Conservation (phyloP, 2,113 vertebrate genomes). For the Orycteropus afer region DNA sequence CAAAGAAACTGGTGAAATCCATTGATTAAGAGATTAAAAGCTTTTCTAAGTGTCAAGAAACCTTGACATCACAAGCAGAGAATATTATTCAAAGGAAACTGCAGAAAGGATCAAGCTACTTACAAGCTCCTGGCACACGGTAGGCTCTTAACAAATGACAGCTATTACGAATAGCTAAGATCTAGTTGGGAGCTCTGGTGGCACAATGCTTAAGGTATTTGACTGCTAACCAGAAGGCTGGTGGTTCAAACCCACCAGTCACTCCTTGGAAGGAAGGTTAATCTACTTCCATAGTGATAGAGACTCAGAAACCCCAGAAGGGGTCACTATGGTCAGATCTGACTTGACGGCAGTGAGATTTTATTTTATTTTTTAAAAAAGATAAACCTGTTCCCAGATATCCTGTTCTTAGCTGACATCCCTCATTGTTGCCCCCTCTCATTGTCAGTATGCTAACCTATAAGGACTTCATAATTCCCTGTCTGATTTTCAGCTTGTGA, state of each 20-base stretch:
- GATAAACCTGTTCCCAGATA: too few species aligned
- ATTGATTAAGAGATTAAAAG: conserved; percentile 5
- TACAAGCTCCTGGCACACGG: not conserved
- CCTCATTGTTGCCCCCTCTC: not conserved
- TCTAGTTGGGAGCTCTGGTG: not conserved
- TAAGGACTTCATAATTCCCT: not conserved
- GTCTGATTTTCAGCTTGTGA: conserved; percentile 19
- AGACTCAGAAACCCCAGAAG: too few species aligned
- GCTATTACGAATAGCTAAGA: not conserved
- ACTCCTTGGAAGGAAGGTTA: too few species aligned
- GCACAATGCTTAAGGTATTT: too few species aligned
- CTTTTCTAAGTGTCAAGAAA: conserved; percentile 27
- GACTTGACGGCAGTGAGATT: too few species aligned
- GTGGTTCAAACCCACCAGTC: too few species aligned
- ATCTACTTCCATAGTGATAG: too few species aligned
- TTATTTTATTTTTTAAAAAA: too few species aligned
- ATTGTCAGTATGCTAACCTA: not conserved
- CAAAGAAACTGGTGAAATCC: not conserved
- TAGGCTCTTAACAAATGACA: not conserved
- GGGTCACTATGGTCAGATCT: too few species aligned
- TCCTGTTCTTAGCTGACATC: not conserved
- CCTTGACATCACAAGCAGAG: not conserved
- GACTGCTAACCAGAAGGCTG: too few species aligned
- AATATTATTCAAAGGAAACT: conserved; percentile 18
- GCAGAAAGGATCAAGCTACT: not conserved